Evolutionary conservation across 2,113 vertebrate genomes (phyloP).

Genomic region (Alethe diademata): DNA sequence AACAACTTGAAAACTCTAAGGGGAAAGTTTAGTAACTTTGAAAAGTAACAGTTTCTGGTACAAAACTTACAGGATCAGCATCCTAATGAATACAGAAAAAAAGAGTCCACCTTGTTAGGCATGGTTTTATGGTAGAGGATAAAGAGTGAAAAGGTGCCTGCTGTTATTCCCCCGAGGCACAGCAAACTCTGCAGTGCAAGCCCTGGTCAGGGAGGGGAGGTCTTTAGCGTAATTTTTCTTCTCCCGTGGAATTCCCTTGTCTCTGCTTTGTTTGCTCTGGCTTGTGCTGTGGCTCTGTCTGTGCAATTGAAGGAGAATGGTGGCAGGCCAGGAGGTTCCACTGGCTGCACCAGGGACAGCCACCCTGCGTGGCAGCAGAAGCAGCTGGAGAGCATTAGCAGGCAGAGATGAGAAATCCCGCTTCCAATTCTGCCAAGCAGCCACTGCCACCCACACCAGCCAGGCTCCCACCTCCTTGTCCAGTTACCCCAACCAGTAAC

Average conservation of each 20-base stretch:
- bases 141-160: background rate
- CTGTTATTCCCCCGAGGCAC: background rate
- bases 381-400: background rate
- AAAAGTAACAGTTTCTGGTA: background rate
- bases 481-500: background rate
- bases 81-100: background rate
- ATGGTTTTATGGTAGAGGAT: background rate
- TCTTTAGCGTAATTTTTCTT: background rate
- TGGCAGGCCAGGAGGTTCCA: background rate
- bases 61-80: background rate
- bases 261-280: background rate
- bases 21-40: background rate
- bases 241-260: background rate
- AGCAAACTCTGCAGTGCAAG: background rate
- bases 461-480: background rate
- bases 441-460: background rate
- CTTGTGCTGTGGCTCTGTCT: background rate
- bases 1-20: background rate
- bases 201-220: accelerated
- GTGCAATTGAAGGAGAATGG: background rate
- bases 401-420: background rate
- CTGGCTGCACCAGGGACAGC: background rate
- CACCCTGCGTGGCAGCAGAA: accelerated
- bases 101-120: background rate
- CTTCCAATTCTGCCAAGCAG: background rate